Evolutionary conservation across 2,113 vertebrate genomes (phyloP), one percentile per base, ranked within the genome.

Genomic region (Trogon surrucura): DNA sequence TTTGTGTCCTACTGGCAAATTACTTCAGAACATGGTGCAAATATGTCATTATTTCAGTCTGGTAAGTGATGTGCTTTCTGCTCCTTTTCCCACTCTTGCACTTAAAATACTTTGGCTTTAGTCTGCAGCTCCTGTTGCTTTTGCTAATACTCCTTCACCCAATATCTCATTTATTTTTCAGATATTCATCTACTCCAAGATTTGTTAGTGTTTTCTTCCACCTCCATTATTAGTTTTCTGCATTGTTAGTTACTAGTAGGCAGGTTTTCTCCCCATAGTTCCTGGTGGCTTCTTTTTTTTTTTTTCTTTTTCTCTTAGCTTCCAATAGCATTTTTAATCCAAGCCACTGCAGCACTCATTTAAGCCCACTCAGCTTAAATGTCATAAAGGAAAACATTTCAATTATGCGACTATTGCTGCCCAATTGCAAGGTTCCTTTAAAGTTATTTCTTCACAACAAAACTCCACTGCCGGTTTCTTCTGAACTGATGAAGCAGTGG

Each of bases 1-100:
- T 86, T 97, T 91, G 80, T 71, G 85, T 97, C 81, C 86, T 85
- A 80, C 47, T 80, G 48, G 71, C 82, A 95, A 65, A 80, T 70
- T 48, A 48, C 50, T 86, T 90, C 69, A 93, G 90, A 89, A 67
- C 48, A 72, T 29, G 81, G 86, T 82, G 58, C 56, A 95, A 95
- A 91, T 65, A 69, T 94, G 67, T 57, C 85, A 64, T 77, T 89
- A 72, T 73, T 89, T 69, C 84, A 77, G 85, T 44, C 78, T 95
- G 62, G 91, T 5, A 65, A 75, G 86, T 45, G 38, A 10, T 57
- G 22, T 67, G 44, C 27, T 88, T 84, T 38, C 38, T 61, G 38
- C 14, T 66, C 23, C 77, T 50, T 57, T 56, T 50, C 36, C 45
- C 9, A 67, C n/a, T 81, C 30, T 67, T 48, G 15, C 4, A 34